Evolutionary conservation across 2,113 vertebrate genomes (phyloP).

Genomic region (Dasyprocta punctata): DNA sequence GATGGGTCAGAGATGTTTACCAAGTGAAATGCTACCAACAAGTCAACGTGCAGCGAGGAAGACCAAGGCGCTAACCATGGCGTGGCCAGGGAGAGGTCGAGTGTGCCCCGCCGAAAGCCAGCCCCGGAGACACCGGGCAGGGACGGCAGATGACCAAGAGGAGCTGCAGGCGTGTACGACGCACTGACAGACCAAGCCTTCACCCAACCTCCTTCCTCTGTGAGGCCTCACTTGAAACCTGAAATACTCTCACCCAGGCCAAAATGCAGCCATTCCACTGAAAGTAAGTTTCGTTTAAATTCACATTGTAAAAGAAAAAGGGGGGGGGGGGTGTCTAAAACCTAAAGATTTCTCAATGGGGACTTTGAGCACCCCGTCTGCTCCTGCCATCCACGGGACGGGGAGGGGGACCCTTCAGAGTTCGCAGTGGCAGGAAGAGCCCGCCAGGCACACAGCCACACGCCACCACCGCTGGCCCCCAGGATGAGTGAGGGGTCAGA

Average conservation of each 20-base stretch:
- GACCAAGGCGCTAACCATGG: rapidly evolving
- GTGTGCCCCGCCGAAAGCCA: not conserved
- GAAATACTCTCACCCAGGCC: not conserved
- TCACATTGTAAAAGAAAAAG: not conserved
- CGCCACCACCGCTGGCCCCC: not conserved
- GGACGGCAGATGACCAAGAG: rapidly evolving
- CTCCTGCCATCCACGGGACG: not conserved
- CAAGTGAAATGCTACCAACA: not conserved
- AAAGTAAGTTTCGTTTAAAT: not conserved
- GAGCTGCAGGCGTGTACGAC: not conserved
- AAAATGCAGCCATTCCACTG: not conserved
- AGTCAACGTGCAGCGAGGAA: rapidly evolving
- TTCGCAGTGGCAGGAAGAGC: not conserved
- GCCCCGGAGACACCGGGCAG: not conserved
- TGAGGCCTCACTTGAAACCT: not conserved
- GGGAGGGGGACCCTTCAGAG: not conserved
- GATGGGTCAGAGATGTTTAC: rapidly evolving
- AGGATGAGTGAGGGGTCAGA: not conserved
- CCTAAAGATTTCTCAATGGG: not conserved
- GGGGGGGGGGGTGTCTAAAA: not conserved
- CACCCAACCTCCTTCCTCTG: not conserved
- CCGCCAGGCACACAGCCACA: too few species aligned
- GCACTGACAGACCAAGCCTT: not conserved
- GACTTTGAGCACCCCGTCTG: not conserved
- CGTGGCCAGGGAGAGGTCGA: not conserved